Conservation (phyloP, 2,113 vertebrate genomes). For the Xyrauchen texanus region DNA sequence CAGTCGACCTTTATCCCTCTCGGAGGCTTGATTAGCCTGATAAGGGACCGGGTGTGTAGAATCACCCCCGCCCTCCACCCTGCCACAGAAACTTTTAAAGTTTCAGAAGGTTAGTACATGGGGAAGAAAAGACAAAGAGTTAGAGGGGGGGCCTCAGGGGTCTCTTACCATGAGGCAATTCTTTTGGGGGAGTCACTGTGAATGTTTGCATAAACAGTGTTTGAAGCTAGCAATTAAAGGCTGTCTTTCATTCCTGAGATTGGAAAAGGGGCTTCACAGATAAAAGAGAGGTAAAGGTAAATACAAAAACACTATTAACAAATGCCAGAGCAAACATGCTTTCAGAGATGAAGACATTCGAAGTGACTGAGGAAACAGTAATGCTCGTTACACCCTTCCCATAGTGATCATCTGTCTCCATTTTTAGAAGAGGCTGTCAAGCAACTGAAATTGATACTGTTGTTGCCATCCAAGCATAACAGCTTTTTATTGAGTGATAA, state of each 20-base stretch:
- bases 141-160: too few species aligned
- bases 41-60: too few species aligned
- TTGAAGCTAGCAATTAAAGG: constrained; percentile 38
- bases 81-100: too few species aligned
- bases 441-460: neutral
- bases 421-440: constrained; percentile 22
- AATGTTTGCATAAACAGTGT: constrained; percentile 10
- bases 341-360: neutral
- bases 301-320: constrained; percentile 16
- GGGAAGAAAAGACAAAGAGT: too few species aligned
- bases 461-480: constrained; percentile 3
- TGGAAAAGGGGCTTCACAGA: neutral
- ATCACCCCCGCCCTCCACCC: too few species aligned
- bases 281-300: neutral
- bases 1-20: too few species aligned
- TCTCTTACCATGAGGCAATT: too few species aligned
- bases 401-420: constrained; percentile 21
- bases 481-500: neutral
- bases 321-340: constrained; percentile 27
- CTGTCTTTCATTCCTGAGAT: constrained; percentile 52
- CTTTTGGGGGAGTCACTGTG: too few species aligned
- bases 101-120: too few species aligned
- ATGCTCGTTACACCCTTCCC: neutral
- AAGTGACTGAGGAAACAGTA: neutral
- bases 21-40: too few species aligned